phyloP scores from a whole-genome alignment of 2,888 invertebrate genomes.

The Atrina japonica region DNA sequence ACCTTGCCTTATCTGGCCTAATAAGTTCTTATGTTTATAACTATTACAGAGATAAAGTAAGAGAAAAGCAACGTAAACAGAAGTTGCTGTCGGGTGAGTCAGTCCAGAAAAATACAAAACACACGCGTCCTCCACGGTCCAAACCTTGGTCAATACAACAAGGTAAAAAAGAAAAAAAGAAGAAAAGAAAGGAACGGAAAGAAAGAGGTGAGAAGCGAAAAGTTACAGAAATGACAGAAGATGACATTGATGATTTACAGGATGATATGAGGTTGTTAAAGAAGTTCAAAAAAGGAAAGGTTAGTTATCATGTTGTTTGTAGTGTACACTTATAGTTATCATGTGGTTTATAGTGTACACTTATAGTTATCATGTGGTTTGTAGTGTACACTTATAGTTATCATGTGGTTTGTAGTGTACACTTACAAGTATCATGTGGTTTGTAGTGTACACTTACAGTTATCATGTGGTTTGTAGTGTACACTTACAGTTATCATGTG shows the following conservation, averaged over 20 bases:
- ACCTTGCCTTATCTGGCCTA: too few species aligned
- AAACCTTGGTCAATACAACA: constrained; percentile 85
- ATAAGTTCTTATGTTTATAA: too few species aligned
- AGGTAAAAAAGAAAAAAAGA: constrained; percentile 85
- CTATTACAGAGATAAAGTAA: constrained; percentile 87
- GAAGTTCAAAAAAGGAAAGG: constrained; percentile 91
- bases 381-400: too few species aligned
- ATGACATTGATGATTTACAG: constrained; percentile 79
- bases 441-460: too few species aligned
- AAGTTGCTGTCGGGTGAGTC: constrained; percentile 88
- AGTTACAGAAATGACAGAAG: constrained; percentile 82
- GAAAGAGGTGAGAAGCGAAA: constrained; percentile 78
- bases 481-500: too few species aligned
- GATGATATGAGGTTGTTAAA: constrained; percentile 91
- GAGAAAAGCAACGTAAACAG: constrained; percentile 87
- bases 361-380: too few species aligned
- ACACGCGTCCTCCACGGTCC: constrained; percentile 60
- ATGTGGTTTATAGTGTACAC: too few species aligned
- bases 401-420: too few species aligned
- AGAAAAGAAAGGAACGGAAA: constrained; percentile 84
- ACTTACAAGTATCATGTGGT: too few species aligned
- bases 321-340: too few species aligned
- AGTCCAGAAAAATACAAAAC: constrained; percentile 42
- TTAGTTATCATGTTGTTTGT: too few species aligned
- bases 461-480: too few species aligned